These are phyloP conservation scores for Meloe dianella DNA, from an alignment of 2,888 invertebrate species.

Conservation along the genomic window DNA sequence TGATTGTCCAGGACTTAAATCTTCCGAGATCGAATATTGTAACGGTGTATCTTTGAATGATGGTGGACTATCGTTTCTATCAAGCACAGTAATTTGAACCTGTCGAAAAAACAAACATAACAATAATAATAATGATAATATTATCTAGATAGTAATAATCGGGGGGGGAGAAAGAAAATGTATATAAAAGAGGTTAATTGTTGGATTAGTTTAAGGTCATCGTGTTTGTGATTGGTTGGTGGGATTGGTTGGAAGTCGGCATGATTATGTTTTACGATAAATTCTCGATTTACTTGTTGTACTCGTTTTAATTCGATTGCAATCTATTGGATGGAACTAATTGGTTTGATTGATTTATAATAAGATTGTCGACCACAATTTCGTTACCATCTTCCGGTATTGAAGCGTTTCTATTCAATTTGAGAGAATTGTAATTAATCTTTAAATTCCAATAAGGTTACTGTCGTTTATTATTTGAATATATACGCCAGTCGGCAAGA, in stretches of 20 bases:
- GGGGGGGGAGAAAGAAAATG: not conserved
- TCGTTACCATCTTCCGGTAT: slow-evolving; percentile 6
- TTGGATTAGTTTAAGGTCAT: slow-evolving; percentile 10
- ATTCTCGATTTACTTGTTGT: slow-evolving; percentile 38
- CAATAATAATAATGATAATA: not conserved
- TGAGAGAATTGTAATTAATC: not conserved
- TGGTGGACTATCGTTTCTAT: slow-evolving; percentile 96
- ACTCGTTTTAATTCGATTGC: slow-evolving; percentile 42
- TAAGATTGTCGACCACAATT: slow-evolving; percentile 18
- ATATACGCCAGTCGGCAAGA: not conserved
- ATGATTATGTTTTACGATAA: slow-evolving; percentile 36
- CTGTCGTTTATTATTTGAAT: not conserved
- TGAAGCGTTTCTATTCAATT: slow-evolving; percentile 4
- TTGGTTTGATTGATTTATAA: slow-evolving; percentile 40
- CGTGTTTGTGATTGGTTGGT: slow-evolving; percentile 7
- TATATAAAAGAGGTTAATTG: not conserved
- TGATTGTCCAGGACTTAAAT: slow-evolving; percentile 79
- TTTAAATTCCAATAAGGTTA: not conserved
- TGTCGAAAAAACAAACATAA: slow-evolving; percentile 62
- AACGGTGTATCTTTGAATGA: slow-evolving; percentile 78
- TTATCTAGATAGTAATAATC: not conserved
- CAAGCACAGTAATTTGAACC: slow-evolving; percentile 85
- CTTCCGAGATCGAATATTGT: slow-evolving; percentile 81
- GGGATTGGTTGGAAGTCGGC: slow-evolving; percentile 23
- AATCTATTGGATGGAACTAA: slow-evolving; percentile 43